Conservation (phyloP, 2,888 invertebrate species). For the Pristionchus arcanus region DNA sequence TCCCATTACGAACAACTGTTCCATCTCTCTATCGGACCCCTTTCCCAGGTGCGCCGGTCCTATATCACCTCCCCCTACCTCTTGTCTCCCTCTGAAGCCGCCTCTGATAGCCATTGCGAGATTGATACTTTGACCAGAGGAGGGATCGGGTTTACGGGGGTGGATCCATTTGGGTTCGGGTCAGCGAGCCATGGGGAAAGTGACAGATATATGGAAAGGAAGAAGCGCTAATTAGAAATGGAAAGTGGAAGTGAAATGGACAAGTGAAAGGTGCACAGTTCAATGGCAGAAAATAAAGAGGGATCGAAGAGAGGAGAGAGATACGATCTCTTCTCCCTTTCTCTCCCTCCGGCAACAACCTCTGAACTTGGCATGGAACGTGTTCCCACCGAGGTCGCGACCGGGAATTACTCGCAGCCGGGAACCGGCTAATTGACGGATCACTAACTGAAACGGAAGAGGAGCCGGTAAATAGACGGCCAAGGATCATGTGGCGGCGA, state of each 20-base stretch:
- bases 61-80: background rate
- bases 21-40: background rate
- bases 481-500: background rate
- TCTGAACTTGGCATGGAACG: constrained; percentile 35
- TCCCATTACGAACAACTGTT: constrained; percentile 34
- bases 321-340: background rate
- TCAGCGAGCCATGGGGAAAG: background rate
- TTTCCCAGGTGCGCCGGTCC: constrained; percentile 31
- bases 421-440: background rate
- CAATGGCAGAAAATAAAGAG: constrained; percentile 7
- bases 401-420: background rate
- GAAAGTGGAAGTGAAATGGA: constrained; percentile 31
- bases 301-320: background rate
- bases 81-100: constrained; percentile 17
- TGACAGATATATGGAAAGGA: background rate
- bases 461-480: background rate
- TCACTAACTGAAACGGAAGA: background rate
- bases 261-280: background rate
- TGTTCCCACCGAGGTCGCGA: constrained; percentile 18
- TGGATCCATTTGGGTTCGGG: background rate
- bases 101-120: background rate
- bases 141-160: background rate
- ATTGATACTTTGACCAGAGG: background rate
- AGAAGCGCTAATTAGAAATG: background rate
- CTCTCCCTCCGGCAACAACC: constrained; percentile 13